Evolutionary conservation across 2,797 vertebrate genomes (phyloP).

Genomic region (Pantherophis vulpinus): DNA sequence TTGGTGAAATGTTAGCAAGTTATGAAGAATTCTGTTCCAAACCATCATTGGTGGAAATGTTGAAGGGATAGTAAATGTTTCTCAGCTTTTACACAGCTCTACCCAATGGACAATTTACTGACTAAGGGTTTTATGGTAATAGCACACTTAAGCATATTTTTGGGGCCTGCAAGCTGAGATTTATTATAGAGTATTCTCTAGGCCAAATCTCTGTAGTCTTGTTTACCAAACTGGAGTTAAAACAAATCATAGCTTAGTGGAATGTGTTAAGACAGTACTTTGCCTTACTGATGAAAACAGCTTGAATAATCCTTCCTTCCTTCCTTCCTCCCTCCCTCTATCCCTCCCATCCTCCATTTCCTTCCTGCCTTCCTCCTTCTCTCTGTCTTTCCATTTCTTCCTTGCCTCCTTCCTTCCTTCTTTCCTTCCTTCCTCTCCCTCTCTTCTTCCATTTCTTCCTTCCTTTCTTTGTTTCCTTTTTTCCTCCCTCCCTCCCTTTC

Average conservation of each 20-base stretch:
- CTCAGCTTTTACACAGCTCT: neutral
- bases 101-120: neutral
- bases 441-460: too few relatives aligned
- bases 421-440: too few relatives aligned
- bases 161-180: neutral
- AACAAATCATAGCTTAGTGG: neutral
- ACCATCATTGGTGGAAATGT: neutral
- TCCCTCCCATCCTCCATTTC: rapidly evolving
- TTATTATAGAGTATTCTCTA: neutral
- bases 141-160: neutral
- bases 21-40: neutral
- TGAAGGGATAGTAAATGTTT: too few relatives aligned
- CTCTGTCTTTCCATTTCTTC: neutral
- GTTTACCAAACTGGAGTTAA: neutral
- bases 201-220: neutral
- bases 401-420: too few relatives aligned
- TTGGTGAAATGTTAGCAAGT: neutral
- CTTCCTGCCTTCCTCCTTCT: too few relatives aligned
- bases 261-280: neutral
- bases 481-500: too few relatives aligned
- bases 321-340: rapidly evolving
- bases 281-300: neutral
- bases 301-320: too few relatives aligned
- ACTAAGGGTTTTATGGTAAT: neutral
- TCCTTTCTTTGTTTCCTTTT: too few relatives aligned